phyloP scores from a whole-genome alignment of 2,888 invertebrate species.

The Rotaria macrura region DNA sequence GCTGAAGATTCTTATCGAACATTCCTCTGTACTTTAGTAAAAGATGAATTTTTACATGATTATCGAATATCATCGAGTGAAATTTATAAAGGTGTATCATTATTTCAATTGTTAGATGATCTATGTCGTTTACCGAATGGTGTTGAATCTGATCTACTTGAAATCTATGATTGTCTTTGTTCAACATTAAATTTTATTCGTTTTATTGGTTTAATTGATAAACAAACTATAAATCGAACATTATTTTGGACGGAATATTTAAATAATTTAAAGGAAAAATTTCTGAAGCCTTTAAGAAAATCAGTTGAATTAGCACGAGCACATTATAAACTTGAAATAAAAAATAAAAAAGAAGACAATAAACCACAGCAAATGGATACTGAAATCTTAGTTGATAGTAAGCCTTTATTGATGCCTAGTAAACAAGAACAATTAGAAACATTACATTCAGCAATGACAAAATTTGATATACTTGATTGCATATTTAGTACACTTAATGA shows the following conservation, averaged over 20 bases:
- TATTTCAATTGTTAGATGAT: not conserved
- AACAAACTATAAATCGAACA: not conserved
- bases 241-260: not conserved
- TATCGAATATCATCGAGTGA: not conserved
- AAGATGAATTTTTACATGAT: not conserved
- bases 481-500: not conserved
- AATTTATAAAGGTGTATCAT: not conserved
- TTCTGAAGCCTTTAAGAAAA: not conserved
- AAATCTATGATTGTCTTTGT: slow-evolving; percentile 1
- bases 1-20: not conserved
- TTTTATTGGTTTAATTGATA: slow-evolving; percentile 1
- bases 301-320: not conserved
- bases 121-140: not conserved
- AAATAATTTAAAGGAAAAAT: not conserved
- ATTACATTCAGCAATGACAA: not conserved
- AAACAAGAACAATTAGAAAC: not conserved
- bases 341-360: not conserved
- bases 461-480: not conserved
- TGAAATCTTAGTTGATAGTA: not conserved
- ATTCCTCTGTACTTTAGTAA: not conserved
- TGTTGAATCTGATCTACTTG: not conserved
- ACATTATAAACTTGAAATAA: not conserved
- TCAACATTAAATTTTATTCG: not conserved
- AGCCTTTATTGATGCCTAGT: not conserved
- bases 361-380: not conserved